Evolutionary conservation across 2,797 vertebrate genomes (phyloP), one percentile per base, ranked within the genome.

Genomic region (Syncerus caffer): DNA sequence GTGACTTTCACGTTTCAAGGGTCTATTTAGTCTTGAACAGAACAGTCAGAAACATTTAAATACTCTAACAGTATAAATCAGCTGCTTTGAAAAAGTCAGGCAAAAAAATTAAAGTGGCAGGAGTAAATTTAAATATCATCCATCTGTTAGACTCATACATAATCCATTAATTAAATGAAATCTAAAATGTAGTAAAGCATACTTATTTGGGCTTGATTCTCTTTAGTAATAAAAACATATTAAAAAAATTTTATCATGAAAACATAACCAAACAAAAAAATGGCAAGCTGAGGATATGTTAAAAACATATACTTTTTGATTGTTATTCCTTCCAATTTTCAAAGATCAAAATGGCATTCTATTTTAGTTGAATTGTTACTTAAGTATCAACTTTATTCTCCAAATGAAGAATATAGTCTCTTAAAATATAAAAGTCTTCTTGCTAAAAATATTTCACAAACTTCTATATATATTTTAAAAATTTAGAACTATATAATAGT

Each of bases 161-260:
- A 95, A 98, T 85, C 83, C 95, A 98, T 90, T 93, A 96, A 98
- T 90, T 85, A 93, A 78, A 86, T n/a, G 58, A 94, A 97, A 93
- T 97, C 4, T 83, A 91, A 0, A 76, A 17, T 85, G 34, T 96
- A 88, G 79, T 27, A 79, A 93, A 80, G 67, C 42, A 83, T 85
- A 95, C 23, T 96, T 96, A 93, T 67, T 80, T 19, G 55, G 17
- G 14, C 34, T 90, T 92, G 4, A 13, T 74, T 89, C 53, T 58
- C 62, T 89, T 71, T 12, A 86, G 76, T 93, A 84, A 90, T 27
- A 58, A 92, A 95, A 97, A 60, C 38, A 55, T 38, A 50, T 80
- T 91, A 31, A 50, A 93, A 95, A 74, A 82, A 15, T 57, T 86
- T 84, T 84, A 86, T 58, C 83, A 97, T 78, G n/a, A 71, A 97